Conservation (phyloP, 2,797 vertebrate genomes). For the Periparus ater region DNA sequence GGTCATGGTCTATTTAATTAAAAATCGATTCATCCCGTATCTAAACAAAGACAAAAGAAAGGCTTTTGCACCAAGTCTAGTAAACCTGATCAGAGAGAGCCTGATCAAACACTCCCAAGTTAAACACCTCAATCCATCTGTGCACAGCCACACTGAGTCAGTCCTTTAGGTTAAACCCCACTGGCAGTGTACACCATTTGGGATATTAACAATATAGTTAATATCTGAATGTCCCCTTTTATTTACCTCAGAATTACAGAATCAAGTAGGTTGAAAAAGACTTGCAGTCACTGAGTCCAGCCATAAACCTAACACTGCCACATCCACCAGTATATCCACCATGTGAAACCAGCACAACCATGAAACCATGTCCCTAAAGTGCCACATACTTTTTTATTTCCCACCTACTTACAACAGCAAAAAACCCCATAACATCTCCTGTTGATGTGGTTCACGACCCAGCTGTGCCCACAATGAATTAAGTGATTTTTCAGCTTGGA, state of each 20-base stretch:
- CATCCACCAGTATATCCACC: too few species aligned
- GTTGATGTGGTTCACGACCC: fast-evolving
- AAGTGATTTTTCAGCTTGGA: not conserved
- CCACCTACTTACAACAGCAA: not conserved
- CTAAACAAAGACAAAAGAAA: not conserved
- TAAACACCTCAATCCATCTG: not conserved
- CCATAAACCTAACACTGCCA: not conserved
- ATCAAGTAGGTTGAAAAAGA: not conserved
- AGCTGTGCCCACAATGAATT: not conserved
- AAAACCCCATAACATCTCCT: not conserved
- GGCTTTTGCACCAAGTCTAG: not conserved
- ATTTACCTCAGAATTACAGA: not conserved
- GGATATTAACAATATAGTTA: not conserved
- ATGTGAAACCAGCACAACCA: too few species aligned
- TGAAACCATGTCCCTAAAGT: not conserved
- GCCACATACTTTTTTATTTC: not conserved
- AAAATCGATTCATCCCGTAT: fast-evolving
- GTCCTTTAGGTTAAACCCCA: not conserved
- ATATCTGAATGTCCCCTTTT: not conserved
- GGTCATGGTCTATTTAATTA: not conserved
- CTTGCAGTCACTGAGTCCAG: not conserved
- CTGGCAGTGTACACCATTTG: fast-evolving
- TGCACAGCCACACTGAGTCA: not conserved
- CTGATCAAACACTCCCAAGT: not conserved
- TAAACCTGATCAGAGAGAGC: not conserved